Percentiles rank a stretch among this genome's conserved stretches.
Evolutionary conservation across 2,888 invertebrate species (phyloP).

Genomic region (Brachypalpus laphriformis): DNA sequence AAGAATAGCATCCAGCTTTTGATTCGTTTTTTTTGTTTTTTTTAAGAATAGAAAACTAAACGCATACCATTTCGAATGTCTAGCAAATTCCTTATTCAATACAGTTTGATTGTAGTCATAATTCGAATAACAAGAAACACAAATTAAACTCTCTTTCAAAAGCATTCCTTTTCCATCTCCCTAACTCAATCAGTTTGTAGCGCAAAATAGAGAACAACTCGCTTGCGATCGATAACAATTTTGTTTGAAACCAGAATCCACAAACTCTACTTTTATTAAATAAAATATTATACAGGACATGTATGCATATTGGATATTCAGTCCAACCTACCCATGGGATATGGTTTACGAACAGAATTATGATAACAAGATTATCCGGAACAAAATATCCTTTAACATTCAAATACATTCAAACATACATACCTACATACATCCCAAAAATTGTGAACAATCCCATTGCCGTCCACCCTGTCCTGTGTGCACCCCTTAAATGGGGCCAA

Average conservation of each 20-base stretch:
- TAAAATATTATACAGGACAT: slow-evolving; percentile 18
- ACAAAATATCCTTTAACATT: slow-evolving; percentile 25
- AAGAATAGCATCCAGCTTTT: too few species aligned
- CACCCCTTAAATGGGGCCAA: slow-evolving; percentile 14
- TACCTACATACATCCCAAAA: not conserved
- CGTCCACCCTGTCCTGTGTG: not conserved
- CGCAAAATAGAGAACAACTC: not conserved
- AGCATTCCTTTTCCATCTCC: too few species aligned
- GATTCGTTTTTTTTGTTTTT: too few species aligned
- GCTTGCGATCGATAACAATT: not conserved
- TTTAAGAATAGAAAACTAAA: too few species aligned
- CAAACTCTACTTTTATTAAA: slow-evolving; percentile 19
- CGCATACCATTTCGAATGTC: too few species aligned
- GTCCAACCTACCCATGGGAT: not conserved
- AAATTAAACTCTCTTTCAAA: not conserved
- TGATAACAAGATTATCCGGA: slow-evolving; percentile 42
- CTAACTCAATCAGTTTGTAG: not conserved
- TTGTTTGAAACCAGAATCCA: not conserved
- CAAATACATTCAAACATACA: slow-evolving; percentile 3
- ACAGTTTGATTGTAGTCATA: too few species aligned
- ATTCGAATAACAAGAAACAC: too few species aligned
- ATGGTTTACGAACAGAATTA: slow-evolving; percentile 31
- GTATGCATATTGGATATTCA: slow-evolving; percentile 5
- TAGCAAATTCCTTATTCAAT: too few species aligned
- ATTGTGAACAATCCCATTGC: slow-evolving; percentile 14